Evolutionary conservation across 2,888 invertebrate species (phyloP).

Genomic region (Hypomecis atomaria): DNA sequence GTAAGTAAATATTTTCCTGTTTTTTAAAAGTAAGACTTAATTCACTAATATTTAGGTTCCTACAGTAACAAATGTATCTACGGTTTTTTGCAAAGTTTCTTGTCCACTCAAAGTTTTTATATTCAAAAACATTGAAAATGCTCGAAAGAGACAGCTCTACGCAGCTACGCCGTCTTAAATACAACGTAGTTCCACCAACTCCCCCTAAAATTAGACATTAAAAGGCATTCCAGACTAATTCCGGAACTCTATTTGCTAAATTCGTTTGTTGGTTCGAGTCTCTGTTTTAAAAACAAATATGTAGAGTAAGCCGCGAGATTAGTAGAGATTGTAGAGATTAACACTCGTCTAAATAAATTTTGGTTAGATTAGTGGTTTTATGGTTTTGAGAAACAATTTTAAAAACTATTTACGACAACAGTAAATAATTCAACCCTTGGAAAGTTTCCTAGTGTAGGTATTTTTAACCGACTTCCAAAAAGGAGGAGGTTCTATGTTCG

Average conservation of each 20-base stretch:
- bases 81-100: no score
- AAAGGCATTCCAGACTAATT: constrained; percentile 29
- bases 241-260: constrained; percentile 27
- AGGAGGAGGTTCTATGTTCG: no score
- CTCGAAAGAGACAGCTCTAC: no score
- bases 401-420: constrained; percentile 14
- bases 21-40: no score
- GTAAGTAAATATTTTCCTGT: no score
- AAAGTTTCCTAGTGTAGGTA: neutral
- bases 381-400: constrained; percentile 20
- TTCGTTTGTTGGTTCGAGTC: constrained; percentile 35
- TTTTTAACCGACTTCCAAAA: no score
- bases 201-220: constrained; percentile 26
- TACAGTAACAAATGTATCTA: no score
- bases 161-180: no score
- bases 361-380: constrained; percentile 25
- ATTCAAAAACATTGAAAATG: no score
- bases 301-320: constrained; percentile 24
- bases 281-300: constrained; percentile 36
- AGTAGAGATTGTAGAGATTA: constrained; percentile 22
- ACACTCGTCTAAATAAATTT: constrained; percentile 22
- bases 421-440: constrained; percentile 1
- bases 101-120: no score
- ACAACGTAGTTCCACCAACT: constrained; percentile 12
- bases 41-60: no score